A percentile compares a stretch with the other conserved stretches of the same genome.
phyloP scores from a whole-genome alignment of 2,113 vertebrate species.

The Trinectes maculatus region DNA sequence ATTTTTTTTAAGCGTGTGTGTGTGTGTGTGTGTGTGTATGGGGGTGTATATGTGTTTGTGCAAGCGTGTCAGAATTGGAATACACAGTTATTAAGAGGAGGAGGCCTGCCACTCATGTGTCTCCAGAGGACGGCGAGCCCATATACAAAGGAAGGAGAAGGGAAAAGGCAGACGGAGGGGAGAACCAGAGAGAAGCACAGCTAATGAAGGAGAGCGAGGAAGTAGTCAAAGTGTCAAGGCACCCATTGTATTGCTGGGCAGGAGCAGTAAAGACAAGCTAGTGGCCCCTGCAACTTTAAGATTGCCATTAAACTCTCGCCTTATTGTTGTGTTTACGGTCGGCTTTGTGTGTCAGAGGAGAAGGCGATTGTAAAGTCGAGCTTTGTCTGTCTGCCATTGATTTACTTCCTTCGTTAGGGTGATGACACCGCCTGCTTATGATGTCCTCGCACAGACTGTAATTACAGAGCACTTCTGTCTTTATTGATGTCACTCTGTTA shows the following conservation, averaged over 20 bases:
- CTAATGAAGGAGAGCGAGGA: constrained; percentile 76
- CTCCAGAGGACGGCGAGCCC: constrained; percentile 74
- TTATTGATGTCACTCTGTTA: constrained; percentile 84
- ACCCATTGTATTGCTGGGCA: constrained; percentile 71
- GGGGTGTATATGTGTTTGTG: constrained; percentile 39
- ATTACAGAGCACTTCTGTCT: constrained; percentile 81
- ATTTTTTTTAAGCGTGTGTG: constrained; percentile 23
- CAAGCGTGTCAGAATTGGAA: constrained; percentile 66
- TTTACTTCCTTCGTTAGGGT: constrained; percentile 84
- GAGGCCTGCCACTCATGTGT: constrained; percentile 78
- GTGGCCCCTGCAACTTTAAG: constrained; percentile 81
- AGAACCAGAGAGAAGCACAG: constrained; percentile 59
- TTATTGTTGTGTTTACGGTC: constrained; percentile 77
- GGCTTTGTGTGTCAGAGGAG: constrained; percentile 78
- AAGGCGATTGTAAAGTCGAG: constrained; percentile 75
- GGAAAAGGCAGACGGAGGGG: constrained; percentile 47
- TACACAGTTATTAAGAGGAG: constrained; percentile 75
- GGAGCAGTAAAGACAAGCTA: constrained; percentile 79
- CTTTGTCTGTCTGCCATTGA: constrained; percentile 82
- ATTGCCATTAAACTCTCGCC: constrained; percentile 80
- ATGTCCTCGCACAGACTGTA: constrained; percentile 79
- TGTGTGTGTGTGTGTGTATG: constrained; percentile 15
- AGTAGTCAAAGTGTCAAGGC: constrained; percentile 69
- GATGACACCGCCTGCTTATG: constrained; percentile 80
- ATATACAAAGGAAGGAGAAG: constrained; percentile 47